These are phyloP conservation scores for Hypolimnas misippus DNA, from an alignment of 2,888 invertebrate species.

Conservation along the genomic window DNA sequence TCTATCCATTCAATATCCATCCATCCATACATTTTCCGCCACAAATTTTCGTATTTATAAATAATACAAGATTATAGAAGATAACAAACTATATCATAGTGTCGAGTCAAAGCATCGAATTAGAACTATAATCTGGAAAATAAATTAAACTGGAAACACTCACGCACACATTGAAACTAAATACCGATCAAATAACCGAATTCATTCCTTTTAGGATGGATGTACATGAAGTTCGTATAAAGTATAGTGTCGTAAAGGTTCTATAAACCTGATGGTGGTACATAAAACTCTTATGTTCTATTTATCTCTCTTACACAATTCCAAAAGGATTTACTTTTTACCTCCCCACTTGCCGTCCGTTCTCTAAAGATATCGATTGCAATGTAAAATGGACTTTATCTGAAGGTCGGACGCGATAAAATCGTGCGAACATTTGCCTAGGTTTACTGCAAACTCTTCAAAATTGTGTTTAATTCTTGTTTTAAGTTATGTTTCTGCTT, in stretches of 20 bases:
- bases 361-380: background rate
- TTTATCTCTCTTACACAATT: constrained; percentile 18
- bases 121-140: no score
- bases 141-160: no score
- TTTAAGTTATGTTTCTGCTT: constrained; percentile 23
- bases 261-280: background rate
- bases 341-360: constrained; percentile 12
- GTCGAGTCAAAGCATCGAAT: no score
- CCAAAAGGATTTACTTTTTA: constrained; percentile 26
- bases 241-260: no score
- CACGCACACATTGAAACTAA: no score
- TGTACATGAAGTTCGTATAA: background rate
- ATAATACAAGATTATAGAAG: no score
- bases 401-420: background rate
- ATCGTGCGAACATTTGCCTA: background rate
- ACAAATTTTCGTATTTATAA: no score
- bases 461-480: constrained; percentile 32
- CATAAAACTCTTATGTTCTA: constrained; percentile 16
- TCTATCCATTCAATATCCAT: no score
- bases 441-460: constrained; percentile 18
- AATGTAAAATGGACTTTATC: constrained; percentile 16
- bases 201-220: background rate
- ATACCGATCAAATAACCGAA: no score
- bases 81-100: no score
- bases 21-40: no score